Conservation (phyloP, 2,113 vertebrate species). For the Corythoichthys intestinalis region DNA sequence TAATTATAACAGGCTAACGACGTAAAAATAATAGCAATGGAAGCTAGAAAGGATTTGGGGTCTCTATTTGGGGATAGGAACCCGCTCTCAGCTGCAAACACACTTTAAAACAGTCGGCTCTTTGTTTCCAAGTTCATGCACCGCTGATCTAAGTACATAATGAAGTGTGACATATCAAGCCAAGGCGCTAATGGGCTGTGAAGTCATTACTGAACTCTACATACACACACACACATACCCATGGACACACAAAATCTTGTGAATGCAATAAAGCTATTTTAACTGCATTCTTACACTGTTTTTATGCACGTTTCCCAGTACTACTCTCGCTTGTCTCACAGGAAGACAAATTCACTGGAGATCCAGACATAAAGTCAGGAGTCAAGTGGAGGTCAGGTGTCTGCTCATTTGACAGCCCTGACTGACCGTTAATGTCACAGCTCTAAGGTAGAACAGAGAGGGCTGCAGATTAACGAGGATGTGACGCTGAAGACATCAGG, state of each 20-base stretch:
- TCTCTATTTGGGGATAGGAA: constrained; percentile 25
- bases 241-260: constrained; percentile 12
- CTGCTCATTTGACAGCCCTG: not conserved
- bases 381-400: constrained; percentile 5
- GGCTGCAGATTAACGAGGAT: constrained; percentile 1
- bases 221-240: constrained; percentile 14
- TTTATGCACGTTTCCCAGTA: not conserved
- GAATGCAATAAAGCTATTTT: constrained; percentile 25
- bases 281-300: not conserved
- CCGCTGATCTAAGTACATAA: constrained; percentile 64
- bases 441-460: not conserved
- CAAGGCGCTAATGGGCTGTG: constrained; percentile 66
- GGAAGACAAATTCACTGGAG: not conserved
- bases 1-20: not conserved
- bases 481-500: constrained; percentile 23
- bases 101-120: not conserved
- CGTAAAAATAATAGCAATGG: not conserved
- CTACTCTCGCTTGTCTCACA: not conserved
- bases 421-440: not conserved
- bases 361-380: not conserved
- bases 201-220: constrained; percentile 66
- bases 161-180: constrained; percentile 70
- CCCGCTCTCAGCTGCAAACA: constrained; percentile 28
- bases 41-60: not conserved
- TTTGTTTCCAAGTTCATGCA: constrained; percentile 54